Evolutionary conservation across 2,888 invertebrate species (phyloP), one percentile per base, ranked within the genome.

Genomic region (Parnassius smintheus): DNA sequence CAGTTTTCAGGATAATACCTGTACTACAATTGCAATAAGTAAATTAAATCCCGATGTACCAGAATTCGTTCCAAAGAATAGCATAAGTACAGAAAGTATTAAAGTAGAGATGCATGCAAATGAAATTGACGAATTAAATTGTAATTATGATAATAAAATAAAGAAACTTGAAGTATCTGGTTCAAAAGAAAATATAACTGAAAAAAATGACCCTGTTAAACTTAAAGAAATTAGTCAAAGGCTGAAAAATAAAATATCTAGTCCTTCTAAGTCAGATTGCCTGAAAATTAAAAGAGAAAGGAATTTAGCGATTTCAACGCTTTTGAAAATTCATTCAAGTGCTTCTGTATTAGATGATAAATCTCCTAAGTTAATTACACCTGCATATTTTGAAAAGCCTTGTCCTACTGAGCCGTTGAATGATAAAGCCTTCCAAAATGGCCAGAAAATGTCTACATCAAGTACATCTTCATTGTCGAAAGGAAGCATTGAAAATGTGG

Each of bases 231-330:
- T 80, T 42, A 75, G 70, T 10, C 68, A 71, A 0, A 69, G 75
- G 56, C 65, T 86, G 0, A 80, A 75, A 65, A 72, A 66, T 1
- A 76, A 78, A 71, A 83, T 87, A 44, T 77, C 65, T n/a, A 68
- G 71, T 2, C 71, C 75, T 0, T 65, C 76, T 0, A 75, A 78
- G 44, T 65, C 70, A 0, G 72, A 75, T 45, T 72, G 77, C 13
- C 69, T 73, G 9, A 72, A 74, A 65, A 56, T 68, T 0, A 82
- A 78, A 57, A 75, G 70, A 11, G 75, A 80, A 56, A 80, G 77
- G 48, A 86, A 88, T 63, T 73, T 81, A 0, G 89, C 88, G 0
- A 85, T 88, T 2, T 78, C 81, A 1, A 72, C 81, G 9, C 68
- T 89, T 2, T 64, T 88, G 3, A 81, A 76, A 53, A 68, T 87